These are phyloP conservation scores for Maconellicoccus hirsutus DNA, from an alignment of 1,140 invertebrate species.

Conservation along the genomic window DNA sequence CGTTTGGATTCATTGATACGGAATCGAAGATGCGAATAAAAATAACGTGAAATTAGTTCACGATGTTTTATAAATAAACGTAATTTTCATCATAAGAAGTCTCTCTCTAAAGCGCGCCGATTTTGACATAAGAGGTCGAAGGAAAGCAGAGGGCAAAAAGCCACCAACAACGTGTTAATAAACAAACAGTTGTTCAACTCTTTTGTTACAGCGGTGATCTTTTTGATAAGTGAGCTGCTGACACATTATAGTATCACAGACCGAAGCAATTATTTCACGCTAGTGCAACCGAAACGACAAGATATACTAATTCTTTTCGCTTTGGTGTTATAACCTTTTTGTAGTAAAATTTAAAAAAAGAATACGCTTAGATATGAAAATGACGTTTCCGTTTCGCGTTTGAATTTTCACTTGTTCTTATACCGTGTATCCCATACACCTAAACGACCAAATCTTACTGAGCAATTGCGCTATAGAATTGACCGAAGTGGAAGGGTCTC, in stretches of 20 bases:
- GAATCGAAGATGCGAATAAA: too few species aligned
- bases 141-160: too few species aligned
- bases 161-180: not conserved
- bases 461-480: not conserved
- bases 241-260: constrained; percentile 9
- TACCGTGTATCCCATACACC: not conserved
- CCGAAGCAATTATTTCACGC: constrained; percentile 3
- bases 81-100: too few species aligned
- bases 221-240: constrained; percentile 7
- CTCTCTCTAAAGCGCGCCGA: too few species aligned
- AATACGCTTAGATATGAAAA: constrained; percentile 14
- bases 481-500: not conserved
- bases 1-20: too few species aligned
- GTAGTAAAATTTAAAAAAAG: not conserved
- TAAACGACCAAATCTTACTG: not conserved
- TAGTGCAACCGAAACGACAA: not conserved
- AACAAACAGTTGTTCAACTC: constrained; percentile 3
- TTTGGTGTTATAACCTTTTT: not conserved
- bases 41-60: too few species aligned
- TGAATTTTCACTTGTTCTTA: too few species aligned
- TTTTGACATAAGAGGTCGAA: too few species aligned
- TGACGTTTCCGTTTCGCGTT: constrained; percentile 3
- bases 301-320: not conserved
- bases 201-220: not conserved
- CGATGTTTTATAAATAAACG: too few species aligned